Evolutionary conservation across 2,888 invertebrate species (phyloP).

Genomic region (Anthophora plumipes): DNA sequence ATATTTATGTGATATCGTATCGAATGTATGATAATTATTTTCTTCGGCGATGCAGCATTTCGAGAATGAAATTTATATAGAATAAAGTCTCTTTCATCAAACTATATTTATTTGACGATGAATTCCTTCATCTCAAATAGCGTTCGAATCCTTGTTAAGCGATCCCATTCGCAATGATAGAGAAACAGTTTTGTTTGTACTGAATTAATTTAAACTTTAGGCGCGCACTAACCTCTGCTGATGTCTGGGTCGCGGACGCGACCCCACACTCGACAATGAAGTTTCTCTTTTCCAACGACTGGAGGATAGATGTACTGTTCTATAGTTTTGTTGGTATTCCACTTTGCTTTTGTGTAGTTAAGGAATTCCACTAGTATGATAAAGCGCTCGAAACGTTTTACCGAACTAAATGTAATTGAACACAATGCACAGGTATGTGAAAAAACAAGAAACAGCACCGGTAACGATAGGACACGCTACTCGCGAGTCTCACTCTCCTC

Average conservation of each 20-base stretch:
- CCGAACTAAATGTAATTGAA: conserved; percentile 17
- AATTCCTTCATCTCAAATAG: background rate
- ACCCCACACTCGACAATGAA: conserved; percentile 66
- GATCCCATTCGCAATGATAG: background rate
- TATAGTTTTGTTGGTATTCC: conserved; percentile 38
- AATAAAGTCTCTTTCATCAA: background rate
- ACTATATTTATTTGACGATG: background rate
- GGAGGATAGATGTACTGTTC: conserved; percentile 28
- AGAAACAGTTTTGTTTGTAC: background rate
- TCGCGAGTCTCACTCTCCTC: conserved; percentile 12
- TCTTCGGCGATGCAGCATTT: background rate
- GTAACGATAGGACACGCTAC: conserved; percentile 26
- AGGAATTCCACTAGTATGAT: conserved; percentile 11
- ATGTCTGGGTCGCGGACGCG: conserved; percentile 70
- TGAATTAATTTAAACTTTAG: conserved; percentile 57
- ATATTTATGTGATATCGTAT: background rate
- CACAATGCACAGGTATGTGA: conserved; percentile 19
- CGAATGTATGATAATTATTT: background rate
- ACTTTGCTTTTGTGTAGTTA: background rate
- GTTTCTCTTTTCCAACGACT: conserved; percentile 58
- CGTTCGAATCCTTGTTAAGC: background rate
- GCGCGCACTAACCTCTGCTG: conserved; percentile 72
- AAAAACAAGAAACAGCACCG: conserved; percentile 38
- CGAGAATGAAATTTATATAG: background rate
- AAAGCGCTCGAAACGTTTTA: background rate